Base-by-base conservation (phyloP, 2,888 invertebrate genomes). In the Torymus auratus region DNA sequence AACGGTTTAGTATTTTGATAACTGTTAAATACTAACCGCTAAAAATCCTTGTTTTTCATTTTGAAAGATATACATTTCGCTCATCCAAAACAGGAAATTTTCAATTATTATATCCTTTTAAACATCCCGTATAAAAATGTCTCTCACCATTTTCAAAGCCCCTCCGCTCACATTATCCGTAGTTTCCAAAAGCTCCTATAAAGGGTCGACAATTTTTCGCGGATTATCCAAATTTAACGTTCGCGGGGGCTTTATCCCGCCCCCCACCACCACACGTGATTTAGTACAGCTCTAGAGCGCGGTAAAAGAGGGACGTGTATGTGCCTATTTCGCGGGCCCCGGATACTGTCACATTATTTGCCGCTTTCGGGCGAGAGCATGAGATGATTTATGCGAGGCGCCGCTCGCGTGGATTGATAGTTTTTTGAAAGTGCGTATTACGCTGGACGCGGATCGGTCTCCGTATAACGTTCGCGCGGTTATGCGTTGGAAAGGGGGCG, bases 311-410 rank as follows among this genome's bases (percentile, higher is more conserved):
- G 14, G 28, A 41, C 41, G 41, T 41, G 41, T 41, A 41, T 41
- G 41, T 7, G 41, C 41, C 11, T 13, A 55, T 15, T 62, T 62
- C 64, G 14, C 20, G 20, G 2, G 23, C 68, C 17, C 10, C 28
- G 56, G 64, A 73, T 73, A 72, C 55, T 53, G 64, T 64, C 73
- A 61, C 55, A 73, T 73, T 64, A 73, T 73, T 73, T 73, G 73
- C 55, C 73, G 64, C 73, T 73, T 73, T 73, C 15, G 62, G n/a
- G n/a, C 73, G 55, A 12, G 17, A 52, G 20, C 14, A 7, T 7
- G 41, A 41, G 41, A 41, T 41, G 41, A 41, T 41, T 41, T 41
- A 41, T 41, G 23, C 17, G 61, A 15, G 15, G 41, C 11, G 23
- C 5, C 2, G 12, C n/a, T n/a, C n/a, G 10, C 14, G 14, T 14